Evolutionary conservation across 2,888 invertebrate genomes (phyloP), one percentile per base, ranked within the genome.

Genomic region (Lasioglossum pauxillum): DNA sequence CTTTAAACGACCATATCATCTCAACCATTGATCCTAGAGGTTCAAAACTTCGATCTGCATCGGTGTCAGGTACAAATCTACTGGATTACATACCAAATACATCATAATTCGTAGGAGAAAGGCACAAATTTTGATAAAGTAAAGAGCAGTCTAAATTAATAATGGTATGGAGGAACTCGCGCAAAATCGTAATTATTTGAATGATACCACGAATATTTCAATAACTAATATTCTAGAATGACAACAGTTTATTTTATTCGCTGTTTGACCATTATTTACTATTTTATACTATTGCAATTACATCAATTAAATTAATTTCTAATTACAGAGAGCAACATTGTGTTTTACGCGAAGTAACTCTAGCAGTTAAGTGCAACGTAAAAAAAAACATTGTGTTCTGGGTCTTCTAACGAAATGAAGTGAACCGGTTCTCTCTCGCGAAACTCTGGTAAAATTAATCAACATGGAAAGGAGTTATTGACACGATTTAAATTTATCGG

Each of bases 401-500:
- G 10, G 5, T n/a, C 1, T 71, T 71, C 12, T 41, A 71, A 71
- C n/a, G 41, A 41, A 71, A 71, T n/a, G 5, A 12, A 41, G 12
- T 12, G 41, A 5, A 2, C 5, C 5, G 35, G 31, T 2, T 31
- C n/a, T 23, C 35, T 60, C 14, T 31, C 31, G 31, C 69, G 38
- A 12, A 38, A 4, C 38, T 4, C 10, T 23, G 38, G 5, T 23
- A 5, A 71, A 71, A 71, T 71, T 41, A 71, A 71, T 41, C 71
- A 38, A 38, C 12, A 0, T 2, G 71, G 41, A 38, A n/a, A 71
- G 23, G 71, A 41, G 14, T 23, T 71, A 38, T 71, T 71, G 71
- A 41, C 41, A 41, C 41, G 71, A 71, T 71, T 71, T 71, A 71
- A 38, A 71, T 71, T 71, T 71, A 71, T 71, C 10, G 71, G 71